These are phyloP conservation scores for Tetragnatha montana DNA, from an alignment of 2,888 invertebrate genomes.

Conservation along the genomic window DNA sequence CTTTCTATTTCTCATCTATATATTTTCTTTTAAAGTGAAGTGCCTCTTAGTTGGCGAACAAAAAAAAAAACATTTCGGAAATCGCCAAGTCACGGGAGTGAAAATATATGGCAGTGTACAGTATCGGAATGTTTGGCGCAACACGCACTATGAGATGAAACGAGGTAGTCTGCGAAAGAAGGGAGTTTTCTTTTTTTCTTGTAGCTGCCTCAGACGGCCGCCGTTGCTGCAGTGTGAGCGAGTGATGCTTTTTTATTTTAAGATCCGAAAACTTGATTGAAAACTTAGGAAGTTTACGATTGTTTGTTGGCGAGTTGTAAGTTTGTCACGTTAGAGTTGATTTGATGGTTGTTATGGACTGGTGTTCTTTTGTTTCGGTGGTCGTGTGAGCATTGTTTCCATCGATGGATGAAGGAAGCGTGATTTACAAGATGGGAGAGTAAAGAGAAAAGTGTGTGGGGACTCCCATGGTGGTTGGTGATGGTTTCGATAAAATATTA, in stretches of 20 bases:
- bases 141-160: conserved; percentile 63
- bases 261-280: conserved; percentile 65
- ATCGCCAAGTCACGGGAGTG: conserved; percentile 66
- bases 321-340: conserved; percentile 66
- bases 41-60: conserved; percentile 57
- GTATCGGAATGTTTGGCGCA: conserved; percentile 33
- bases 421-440: background rate
- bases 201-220: background rate
- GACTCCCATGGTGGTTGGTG: background rate
- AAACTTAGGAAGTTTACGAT: conserved; percentile 65
- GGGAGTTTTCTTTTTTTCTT: background rate
- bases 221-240: background rate
- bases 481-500: background rate
- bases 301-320: conserved; percentile 62
- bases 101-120: conserved; percentile 42
- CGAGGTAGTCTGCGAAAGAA: background rate
- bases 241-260: conserved; percentile 18
- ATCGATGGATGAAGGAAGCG: background rate
- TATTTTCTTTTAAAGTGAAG: conserved; percentile 55
- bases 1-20: conserved; percentile 69
- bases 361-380: conserved; percentile 33
- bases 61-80: conserved; percentile 57
- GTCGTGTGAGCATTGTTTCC: conserved; percentile 18
- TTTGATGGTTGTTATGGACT: conserved; percentile 58
- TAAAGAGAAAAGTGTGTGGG: background rate